These are phyloP conservation scores for Ceratotherium simum DNA, from an alignment of 2,113 vertebrate species.

Conservation along the genomic window DNA sequence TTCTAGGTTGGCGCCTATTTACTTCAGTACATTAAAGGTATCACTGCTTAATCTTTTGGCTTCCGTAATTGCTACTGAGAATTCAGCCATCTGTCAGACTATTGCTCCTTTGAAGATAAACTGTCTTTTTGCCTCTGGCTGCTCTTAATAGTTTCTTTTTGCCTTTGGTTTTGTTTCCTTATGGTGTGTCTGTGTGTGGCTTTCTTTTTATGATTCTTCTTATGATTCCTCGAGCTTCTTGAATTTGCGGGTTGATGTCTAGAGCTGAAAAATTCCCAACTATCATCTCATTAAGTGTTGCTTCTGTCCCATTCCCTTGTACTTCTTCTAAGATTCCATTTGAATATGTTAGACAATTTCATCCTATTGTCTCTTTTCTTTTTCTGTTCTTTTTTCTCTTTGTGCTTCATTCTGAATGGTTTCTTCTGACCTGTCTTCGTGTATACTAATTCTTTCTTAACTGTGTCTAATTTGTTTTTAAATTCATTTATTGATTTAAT, in stretches of 20 bases:
- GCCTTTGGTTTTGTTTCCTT: neutral
- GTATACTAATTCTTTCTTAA: neutral
- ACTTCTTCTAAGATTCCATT: neutral
- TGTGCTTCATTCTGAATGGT: neutral
- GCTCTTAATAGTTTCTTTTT: neutral
- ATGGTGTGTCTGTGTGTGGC: neutral
- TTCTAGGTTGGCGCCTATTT: neutral
- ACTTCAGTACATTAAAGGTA: neutral
- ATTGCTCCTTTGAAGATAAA: neutral
- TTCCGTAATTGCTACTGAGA: neutral
- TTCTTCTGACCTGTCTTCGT: neutral
- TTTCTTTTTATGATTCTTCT: neutral
- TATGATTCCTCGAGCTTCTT: neutral
- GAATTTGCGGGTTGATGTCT: neutral
- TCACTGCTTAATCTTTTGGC: neutral
- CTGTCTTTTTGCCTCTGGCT: neutral
- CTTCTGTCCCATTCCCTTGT: neutral
- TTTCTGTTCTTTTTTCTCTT: neutral
- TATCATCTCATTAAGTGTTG: neutral
- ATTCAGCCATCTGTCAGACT: neutral
- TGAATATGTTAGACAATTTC: neutral
- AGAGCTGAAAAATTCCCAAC: neutral
- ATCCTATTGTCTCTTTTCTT: neutral
- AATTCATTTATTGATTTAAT: slow-evolving; percentile 13
- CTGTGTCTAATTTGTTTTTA: slow-evolving; percentile 3